Evolutionary conservation across 2,113 vertebrate species (phyloP).

Genomic region (Festucalex cinctus): DNA sequence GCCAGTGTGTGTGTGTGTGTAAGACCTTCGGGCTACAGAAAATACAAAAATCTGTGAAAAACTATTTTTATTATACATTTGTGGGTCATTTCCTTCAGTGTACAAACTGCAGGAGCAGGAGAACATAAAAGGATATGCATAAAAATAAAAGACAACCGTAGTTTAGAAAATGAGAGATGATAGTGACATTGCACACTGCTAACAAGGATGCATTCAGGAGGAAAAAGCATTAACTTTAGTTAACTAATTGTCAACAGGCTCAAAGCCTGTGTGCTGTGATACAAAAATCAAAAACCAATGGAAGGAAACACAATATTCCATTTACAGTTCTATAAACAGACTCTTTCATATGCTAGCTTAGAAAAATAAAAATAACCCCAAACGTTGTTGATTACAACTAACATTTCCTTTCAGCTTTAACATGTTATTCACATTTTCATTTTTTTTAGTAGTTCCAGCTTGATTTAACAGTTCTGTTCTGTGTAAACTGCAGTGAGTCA

Average conservation of each 20-base stretch:
- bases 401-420: constrained; percentile 26
- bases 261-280: constrained; percentile 1
- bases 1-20: neutral
- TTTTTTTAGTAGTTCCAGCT: constrained; percentile 21
- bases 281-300: constrained; percentile 28
- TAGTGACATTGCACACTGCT: constrained; percentile 37
- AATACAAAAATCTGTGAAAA: constrained; percentile 51
- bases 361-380: constrained; percentile 44
- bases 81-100: constrained; percentile 51
- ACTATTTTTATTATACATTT: constrained; percentile 75
- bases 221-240: constrained; percentile 14
- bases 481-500: constrained; percentile 37
- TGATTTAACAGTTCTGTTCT: constrained; percentile 8
- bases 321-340: constrained; percentile 58
- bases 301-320: constrained; percentile 37
- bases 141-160: constrained; percentile 35
- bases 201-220: constrained; percentile 18
- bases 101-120: constrained; percentile 50
- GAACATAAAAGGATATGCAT: constrained; percentile 47
- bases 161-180: constrained; percentile 43
- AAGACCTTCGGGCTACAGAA: neutral
- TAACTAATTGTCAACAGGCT: constrained; percentile 13
- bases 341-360: constrained; percentile 52
- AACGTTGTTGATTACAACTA: constrained; percentile 36
- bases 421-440: constrained; percentile 40